These are phyloP conservation scores for Lepidurus packardi DNA, from an alignment of 1,140 invertebrate genomes.

Conservation along the genomic window DNA sequence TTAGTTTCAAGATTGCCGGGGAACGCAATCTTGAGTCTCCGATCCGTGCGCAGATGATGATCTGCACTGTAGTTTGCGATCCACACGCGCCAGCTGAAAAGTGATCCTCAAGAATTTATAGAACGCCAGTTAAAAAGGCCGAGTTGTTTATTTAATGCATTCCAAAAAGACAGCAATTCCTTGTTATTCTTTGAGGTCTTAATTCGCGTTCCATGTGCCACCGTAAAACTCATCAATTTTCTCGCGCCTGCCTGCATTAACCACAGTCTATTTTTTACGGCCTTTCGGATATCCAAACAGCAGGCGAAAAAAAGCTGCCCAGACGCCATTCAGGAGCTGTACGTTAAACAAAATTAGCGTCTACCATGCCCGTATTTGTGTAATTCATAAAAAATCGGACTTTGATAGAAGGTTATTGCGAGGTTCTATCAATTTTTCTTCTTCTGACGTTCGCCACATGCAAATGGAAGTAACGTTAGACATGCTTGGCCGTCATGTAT, in stretches of 20 bases:
- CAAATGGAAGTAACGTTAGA: not conserved
- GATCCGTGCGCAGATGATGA: not conserved
- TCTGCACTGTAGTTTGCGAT: not conserved
- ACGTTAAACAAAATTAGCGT: not conserved
- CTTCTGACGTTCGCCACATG: not conserved
- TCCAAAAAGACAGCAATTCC: not conserved
- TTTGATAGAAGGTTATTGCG: not conserved
- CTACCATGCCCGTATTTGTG: not conserved
- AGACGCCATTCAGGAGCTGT: not conserved
- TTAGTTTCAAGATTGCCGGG: not conserved
- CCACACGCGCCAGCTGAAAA: not conserved
- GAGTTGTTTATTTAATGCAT: not conserved
- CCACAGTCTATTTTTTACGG: not conserved
- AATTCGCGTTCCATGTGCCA: slow-evolving; percentile 18
- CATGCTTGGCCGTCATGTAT: not conserved
- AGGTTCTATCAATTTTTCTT: not conserved
- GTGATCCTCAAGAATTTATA: not conserved
- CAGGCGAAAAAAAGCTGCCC: not conserved
- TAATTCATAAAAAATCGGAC: not conserved
- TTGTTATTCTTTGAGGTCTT: not conserved
- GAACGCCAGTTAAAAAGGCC: not conserved
- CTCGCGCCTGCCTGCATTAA: not conserved
- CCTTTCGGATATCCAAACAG: not conserved
- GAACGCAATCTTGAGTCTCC: not conserved
- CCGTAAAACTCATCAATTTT: slow-evolving; percentile 22